Evolutionary conservation across 2,888 invertebrate species (phyloP), one percentile per base, ranked within the genome.

Genomic region (Eupeodes latifasciatus): DNA sequence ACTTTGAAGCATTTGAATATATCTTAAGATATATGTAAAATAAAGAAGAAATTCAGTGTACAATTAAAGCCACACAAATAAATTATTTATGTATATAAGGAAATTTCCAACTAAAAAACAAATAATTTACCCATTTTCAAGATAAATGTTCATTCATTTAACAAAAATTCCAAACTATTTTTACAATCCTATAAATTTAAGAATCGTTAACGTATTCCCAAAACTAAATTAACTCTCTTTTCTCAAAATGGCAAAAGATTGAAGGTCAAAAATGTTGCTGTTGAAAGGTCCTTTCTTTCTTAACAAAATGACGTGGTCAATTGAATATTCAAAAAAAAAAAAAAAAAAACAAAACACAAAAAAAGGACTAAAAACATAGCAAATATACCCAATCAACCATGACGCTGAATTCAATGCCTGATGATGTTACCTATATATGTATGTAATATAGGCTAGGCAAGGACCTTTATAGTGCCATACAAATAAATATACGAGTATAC

Each of bases 251-350:
- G 19, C 5, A 12, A 57, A 11, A 27, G 27, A 59, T 59, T 59
- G 9, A 59, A 59, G 34, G 34, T 59, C 34, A 36, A 40, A 36
- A 36, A 59, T 36, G 27, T 34, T 36, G 34, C 7, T 36, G 27
- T 27, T 27, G 34, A 59, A 55, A 9, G 59, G 6, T n/a, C 59
- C 36, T n/a, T 59, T 9, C 7, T 62, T 62, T 16, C 7, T 40
- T 44, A 11, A 62, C 40, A 62, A 16, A 2, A 62, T 62, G 62
- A 62, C 55, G 44, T 83, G 79, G 83, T 69, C 83, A 84, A 79
- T 84, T 84, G 83, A 53, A 47, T 84, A 74, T 51, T 55, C 62
- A 27, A 61, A 51, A 51, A 61, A 57, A 55, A 62, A 62, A 72
- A 47, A 10, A 34, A 44, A 27, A 40, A 1, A 27, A 27, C 27